Evolutionary conservation across 35 echinoderm and acorn worm species (phyloP), one percentile per base, ranked within the genome.

Genomic region (Apostichopus japonicus): DNA sequence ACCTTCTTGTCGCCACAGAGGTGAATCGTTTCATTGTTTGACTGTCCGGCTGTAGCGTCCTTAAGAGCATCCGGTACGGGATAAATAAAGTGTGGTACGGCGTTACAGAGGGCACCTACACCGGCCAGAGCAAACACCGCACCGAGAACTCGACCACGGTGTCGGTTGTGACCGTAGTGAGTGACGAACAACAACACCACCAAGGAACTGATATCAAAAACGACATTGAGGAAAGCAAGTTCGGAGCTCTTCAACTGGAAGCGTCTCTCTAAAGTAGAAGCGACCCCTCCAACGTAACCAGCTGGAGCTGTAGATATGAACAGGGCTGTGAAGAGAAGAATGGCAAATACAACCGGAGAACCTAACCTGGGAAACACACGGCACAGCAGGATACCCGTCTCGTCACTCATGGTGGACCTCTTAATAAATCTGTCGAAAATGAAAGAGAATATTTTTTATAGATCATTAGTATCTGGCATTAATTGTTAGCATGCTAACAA

Each of bases 211-310:
- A 95, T 90, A 25, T 95, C 94, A 65, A 93, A 95, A 21, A 95
- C 79, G 15, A 91, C 91, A 17, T 87, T 73, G 21, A 97, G 87
- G 2, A 92, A 84, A 44, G 91, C 96, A 16, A 92, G 77, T 59
- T 95, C 83, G 7, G 96, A 93, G 25, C 94, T 97, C 75, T 92
- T 93, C 22, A 97, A 92, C 61, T 97, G 96, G 83, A 95, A 97
- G 0, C 94, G 91, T 90, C 73, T 92, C 71, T 97, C 94, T 24
- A 97, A 80, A 53, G 96, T 97, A 19, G 86, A 87, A 17, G 86
- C 86, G 15, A 87, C 25, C 25, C 86, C 86, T 4, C 86, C 86
- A 6, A 87, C 58, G 23, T 87, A 87, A 57, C 86, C 86, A 63
- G 53, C 57, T 21, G 86, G 57, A 62, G 86, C 56, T 17, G 86